Base-by-base conservation (phyloP, 2,888 invertebrate genomes). In the Cataglyphis albicans region DNA sequence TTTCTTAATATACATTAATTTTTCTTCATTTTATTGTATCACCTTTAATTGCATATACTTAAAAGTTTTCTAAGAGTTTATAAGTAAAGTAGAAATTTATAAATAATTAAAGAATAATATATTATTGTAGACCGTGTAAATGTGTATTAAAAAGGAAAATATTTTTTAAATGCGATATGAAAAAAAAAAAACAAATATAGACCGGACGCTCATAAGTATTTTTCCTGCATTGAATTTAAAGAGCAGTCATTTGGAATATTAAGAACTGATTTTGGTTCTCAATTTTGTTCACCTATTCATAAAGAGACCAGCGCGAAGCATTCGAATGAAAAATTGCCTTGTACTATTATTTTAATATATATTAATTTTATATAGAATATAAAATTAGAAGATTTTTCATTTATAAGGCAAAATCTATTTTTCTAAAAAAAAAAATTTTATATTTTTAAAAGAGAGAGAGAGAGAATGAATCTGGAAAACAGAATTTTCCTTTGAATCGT, bases 401-500 rank as follows among this genome's bases (percentile, higher is more conserved):
- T 55, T 55, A 21, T 18, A 18, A 48, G 18, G 18, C 18, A 48
- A 48, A 18, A 15, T 32, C 0, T 15, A 4, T 44, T 44, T 44
- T 44, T 44, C 5, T 0, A 48, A 18, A 48, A 44, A 15, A 52
- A 52, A n/a, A 57, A 57, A n/a, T 4, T 10, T 4, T 1, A 21
- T 10, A 1, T 7, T 32, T 32, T 61, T 61, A 3, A 29, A 29
- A 55, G 44, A 55, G 29, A 59, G 12, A 12, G 12, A 57, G n/a
- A 25, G 10, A 38, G 15, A n/a, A 32, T 61, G 1, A 15, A 21
- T 12, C 9, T 4, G 12, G 10, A 15, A 18, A 57, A 18, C 2
- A n/a, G 38, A n/a, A 73, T 59, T 32, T 29, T 29, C 41, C 41
- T 6, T 72, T 6, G 57, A 52, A 41, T 59, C 52, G 25, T 63